Conservation (phyloP, 1,140 invertebrate species). For the Aphelinus certus region DNA sequence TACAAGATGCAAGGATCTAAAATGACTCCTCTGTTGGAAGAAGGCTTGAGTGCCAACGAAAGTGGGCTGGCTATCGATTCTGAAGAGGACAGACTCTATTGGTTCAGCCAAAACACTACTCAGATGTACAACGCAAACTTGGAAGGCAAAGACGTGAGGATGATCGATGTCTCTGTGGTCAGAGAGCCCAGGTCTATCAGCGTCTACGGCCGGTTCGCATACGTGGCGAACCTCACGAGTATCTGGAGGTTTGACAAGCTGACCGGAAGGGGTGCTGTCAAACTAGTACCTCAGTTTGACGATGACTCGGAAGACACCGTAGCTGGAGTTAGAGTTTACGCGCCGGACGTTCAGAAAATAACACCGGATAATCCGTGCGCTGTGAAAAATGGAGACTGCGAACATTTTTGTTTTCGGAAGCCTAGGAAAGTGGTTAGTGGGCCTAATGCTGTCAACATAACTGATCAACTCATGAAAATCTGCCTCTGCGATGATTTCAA, state of each 20-base stretch:
- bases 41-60: background rate
- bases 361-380: background rate
- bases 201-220: slow-evolving; percentile 1
- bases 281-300: background rate
- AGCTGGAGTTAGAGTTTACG: slow-evolving; percentile 8
- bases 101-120: background rate
- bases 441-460: background rate
- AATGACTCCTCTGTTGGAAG: background rate
- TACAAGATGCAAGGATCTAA: background rate
- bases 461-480: slow-evolving; percentile 13
- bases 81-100: slow-evolving; percentile 1
- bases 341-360: background rate
- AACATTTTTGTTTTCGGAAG: slow-evolving; percentile 18
- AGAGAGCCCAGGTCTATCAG: background rate
- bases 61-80: slow-evolving; percentile 7
- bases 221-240: slow-evolving; percentile 12
- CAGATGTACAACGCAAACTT: background rate
- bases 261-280: background rate
- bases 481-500: slow-evolving; percentile 22
- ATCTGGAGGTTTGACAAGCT: slow-evolving; percentile 21
- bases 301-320: background rate
- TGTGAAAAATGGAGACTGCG: slow-evolving; percentile 15
- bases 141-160: background rate
- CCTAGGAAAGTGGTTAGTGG: background rate
- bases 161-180: slow-evolving; percentile 1